A percentile compares a stretch with the other conserved stretches of the same genome.
Evolutionary conservation across 2,797 vertebrate species (phyloP).

Genomic region (Diglossa cyanea): DNA sequence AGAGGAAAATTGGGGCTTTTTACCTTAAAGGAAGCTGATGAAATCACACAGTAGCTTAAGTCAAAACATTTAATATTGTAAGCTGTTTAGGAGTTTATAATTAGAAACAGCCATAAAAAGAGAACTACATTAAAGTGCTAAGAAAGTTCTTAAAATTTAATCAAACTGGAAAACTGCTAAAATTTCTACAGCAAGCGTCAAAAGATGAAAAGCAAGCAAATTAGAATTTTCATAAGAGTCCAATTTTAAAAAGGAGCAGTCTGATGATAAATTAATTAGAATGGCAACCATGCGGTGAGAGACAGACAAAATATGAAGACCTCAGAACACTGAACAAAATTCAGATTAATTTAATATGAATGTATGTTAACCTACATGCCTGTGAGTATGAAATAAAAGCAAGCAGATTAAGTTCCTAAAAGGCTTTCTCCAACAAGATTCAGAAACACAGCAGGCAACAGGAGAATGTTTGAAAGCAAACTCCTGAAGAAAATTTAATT

Average conservation of each 20-base stretch:
- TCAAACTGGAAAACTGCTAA: background rate
- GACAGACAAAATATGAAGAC: background rate
- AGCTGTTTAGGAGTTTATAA: background rate
- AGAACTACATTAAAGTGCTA: background rate
- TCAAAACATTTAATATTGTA: background rate
- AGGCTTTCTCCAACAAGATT: background rate
- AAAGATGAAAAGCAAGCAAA: conserved; percentile 15
- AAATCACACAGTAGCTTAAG: background rate
- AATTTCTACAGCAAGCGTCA: background rate
- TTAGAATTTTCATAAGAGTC: background rate
- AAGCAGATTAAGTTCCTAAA: background rate
- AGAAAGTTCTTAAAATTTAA: background rate
- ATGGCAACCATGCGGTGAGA: background rate
- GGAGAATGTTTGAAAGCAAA: background rate
- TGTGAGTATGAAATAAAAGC: background rate
- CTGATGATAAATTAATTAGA: background rate
- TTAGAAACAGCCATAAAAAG: background rate
- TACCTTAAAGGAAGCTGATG: background rate
- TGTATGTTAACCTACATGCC: background rate
- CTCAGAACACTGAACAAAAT: background rate
- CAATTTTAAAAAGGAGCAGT: background rate
- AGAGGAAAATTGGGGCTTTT: background rate
- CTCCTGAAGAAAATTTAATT: background rate
- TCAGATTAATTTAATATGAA: background rate
- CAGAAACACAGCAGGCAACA: background rate